Base-by-base conservation (phyloP, 2,113 vertebrate species). In the Columba janthina region DNA sequence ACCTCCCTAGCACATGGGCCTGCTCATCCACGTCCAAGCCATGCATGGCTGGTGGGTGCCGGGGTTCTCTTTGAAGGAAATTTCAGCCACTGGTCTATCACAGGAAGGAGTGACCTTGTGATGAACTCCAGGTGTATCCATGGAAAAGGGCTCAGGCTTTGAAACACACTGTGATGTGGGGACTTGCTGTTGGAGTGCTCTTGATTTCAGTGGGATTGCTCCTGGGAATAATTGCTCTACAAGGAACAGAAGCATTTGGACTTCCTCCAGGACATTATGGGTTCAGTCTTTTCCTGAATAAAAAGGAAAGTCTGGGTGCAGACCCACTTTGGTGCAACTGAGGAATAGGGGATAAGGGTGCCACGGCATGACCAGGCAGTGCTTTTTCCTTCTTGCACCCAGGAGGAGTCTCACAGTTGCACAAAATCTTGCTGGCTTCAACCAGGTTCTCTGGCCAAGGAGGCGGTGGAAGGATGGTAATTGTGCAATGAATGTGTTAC, bases 11-110 rank as follows among this genome's bases (percentile, higher is more conserved):
- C 2, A 5, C 0, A 0, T 3, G 4, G 58, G 21, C 32, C 38
- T 31, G 36, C n/a, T 34, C 2, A 9, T 40, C 31, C 7, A 1
- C 1, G 5, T 5, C 53, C 0, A 0, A 2, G 9, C 2, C 8
- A 6, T 1, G 7, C 1, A 2, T 51, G 31, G 20, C 24, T 66
- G 40, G 10, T 2, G 1, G 56, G 20, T 6, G 18, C 54, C 2
- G 0, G 16, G 44, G 17, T 46, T 62, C 67, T 75, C 1, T 0
- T 46, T 66, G 34, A 36, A 40, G 53, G 28, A 11, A 61, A 18
- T 85, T 72, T 72, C 29, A 17, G 21, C 22, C 19, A 15, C 34
- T 56, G 34, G 29, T 66, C 82, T 77, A 4, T 64, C 28, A 18
- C 25, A 40, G 44, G 28, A 84, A 66, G 32, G 75, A 34, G 11